Base-by-base conservation (phyloP, 2,888 invertebrate species). In the Macrostomum cliftonense region DNA sequence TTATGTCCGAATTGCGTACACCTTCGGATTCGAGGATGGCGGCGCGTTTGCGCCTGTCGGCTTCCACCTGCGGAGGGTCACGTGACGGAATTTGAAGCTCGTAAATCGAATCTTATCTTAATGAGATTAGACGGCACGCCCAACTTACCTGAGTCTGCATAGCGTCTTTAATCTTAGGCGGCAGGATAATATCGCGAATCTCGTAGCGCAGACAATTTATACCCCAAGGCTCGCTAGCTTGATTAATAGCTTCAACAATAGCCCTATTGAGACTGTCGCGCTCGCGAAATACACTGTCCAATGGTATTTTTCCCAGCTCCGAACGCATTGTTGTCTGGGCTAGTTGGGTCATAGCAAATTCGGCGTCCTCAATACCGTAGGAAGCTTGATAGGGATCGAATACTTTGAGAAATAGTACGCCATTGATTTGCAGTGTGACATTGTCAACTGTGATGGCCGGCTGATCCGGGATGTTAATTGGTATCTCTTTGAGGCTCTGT, bases 61-160 rank as follows among this genome's bases (percentile, higher is more conserved):
- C 97, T 72, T 97, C 95, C 0, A 99, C 97, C 74, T 97, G 97
- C 91, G 95, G n/a, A n/a, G n/a, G n/a, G n/a, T n/a, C n/a, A n/a
- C n/a, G n/a, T 49, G n/a, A n/a, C n/a, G n/a, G n/a, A n/a, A n/a
- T n/a, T 28, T 28, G 28, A 28, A 7, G 28, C 28, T 28, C 28
- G 28, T 28, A 4, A 4, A 28, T 28, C 28, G 28, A 9, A 28
- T 28, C 28, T 28, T 28, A 28, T 28, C 28, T 28, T 28, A 28
- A 7, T 9, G 28, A 28, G 4, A 28, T 28, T 28, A 28, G 9
- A 28, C 9, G 5, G 9, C 28, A 28, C 4, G n/a, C n/a, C n/a
- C 28, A 28, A 9, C 28, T 28, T 9, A 28, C 28, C 28, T 28
- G 28, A 28, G 28, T 93, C 71, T 97, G 97, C 97, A 97, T 99